These are phyloP conservation scores for Oryzaephilus surinamensis DNA, from an alignment of 1,140 invertebrate genomes.

Conservation along the genomic window DNA sequence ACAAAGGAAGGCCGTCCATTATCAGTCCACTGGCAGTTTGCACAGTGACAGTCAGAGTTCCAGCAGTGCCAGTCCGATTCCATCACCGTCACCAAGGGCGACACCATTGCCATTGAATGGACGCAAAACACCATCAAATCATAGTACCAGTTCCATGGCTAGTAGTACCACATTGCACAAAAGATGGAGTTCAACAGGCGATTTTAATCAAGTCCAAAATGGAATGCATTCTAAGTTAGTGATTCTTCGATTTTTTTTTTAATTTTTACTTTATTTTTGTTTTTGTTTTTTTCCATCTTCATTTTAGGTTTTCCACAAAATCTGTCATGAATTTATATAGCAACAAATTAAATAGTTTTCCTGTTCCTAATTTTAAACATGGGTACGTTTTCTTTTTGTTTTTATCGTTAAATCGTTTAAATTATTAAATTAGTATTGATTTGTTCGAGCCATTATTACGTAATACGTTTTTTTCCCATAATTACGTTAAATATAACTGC, in stretches of 20 bases:
- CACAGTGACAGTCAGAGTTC: constrained; percentile 78
- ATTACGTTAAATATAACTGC: too few relatives aligned
- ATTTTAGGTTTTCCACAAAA: constrained; percentile 53
- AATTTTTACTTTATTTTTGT: constrained; percentile 30
- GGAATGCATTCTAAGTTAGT: constrained; percentile 32
- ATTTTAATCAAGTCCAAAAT: constrained; percentile 45
- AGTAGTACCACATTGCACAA: constrained; percentile 45
- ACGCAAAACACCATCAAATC: constrained; percentile 14
- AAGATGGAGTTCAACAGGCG: constrained; percentile 73
- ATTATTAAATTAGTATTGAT: constrained; percentile 3
- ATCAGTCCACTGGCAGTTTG: constrained; percentile 74
- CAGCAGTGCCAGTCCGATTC: constrained; percentile 69
- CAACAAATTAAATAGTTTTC: constrained; percentile 43
- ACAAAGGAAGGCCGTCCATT: constrained; percentile 59
- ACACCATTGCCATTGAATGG: constrained; percentile 50
- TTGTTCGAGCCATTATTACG: background rate
- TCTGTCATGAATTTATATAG: constrained; percentile 49
- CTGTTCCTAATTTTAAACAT: constrained; percentile 46
- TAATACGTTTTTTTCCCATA: too few relatives aligned
- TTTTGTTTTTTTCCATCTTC: constrained; percentile 37
- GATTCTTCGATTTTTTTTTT: constrained; percentile 17
- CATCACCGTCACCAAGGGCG: constrained; percentile 66
- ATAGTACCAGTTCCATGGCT: constrained; percentile 16
- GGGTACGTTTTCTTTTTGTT: constrained; percentile 44
- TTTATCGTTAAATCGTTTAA: constrained; percentile 10